A percentile compares a stretch with the other conserved stretches of the same genome.
Evolutionary conservation across 1,140 invertebrate genomes (phyloP).

Genomic region (Macrobrachium nipponense): DNA sequence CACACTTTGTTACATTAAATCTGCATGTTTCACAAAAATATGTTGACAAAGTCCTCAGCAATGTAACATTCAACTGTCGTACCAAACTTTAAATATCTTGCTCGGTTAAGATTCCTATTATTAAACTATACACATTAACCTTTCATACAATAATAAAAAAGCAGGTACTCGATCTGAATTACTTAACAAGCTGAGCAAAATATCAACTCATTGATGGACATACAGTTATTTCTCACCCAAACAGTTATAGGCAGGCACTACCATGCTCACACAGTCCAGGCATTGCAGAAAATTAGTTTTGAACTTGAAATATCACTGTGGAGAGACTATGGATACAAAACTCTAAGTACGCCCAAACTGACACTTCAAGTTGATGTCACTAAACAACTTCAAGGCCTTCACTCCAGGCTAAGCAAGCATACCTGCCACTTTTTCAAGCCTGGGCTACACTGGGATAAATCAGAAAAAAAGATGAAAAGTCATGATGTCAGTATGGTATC

Average conservation of each 20-base stretch:
- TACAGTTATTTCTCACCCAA: conserved; percentile 45
- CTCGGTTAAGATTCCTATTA: conserved; percentile 23
- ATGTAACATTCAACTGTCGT: conserved; percentile 2
- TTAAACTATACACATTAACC: conserved; percentile 38
- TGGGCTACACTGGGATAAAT: conserved; percentile 23
- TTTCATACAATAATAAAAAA: conserved; percentile 32
- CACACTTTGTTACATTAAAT: conserved; percentile 34
- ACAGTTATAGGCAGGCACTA: conserved; percentile 60
- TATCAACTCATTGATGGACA: conserved; percentile 25
- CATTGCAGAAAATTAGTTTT: conserved; percentile 34
- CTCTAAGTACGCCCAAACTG: conserved; percentile 12
- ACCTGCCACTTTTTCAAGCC: conserved; percentile 23
- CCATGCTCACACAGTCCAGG: conserved; percentile 54
- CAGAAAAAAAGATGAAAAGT: background rate
- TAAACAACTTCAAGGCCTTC: background rate
- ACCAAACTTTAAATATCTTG: conserved; percentile 22
- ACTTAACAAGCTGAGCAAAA: conserved; percentile 25
- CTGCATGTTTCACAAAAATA: conserved; percentile 33
- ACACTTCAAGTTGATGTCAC: conserved; percentile 6
- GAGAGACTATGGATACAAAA: too few relatives aligned
- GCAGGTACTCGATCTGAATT: background rate
- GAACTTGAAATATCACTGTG: background rate
- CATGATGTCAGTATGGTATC: conserved; percentile 13
- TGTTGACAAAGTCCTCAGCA: conserved; percentile 28
- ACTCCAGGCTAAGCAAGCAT: conserved; percentile 8